Evolutionary conservation across 2,888 invertebrate species (phyloP), one percentile per base, ranked within the genome.

Genomic region (Cryptocheilus praepositus): DNA sequence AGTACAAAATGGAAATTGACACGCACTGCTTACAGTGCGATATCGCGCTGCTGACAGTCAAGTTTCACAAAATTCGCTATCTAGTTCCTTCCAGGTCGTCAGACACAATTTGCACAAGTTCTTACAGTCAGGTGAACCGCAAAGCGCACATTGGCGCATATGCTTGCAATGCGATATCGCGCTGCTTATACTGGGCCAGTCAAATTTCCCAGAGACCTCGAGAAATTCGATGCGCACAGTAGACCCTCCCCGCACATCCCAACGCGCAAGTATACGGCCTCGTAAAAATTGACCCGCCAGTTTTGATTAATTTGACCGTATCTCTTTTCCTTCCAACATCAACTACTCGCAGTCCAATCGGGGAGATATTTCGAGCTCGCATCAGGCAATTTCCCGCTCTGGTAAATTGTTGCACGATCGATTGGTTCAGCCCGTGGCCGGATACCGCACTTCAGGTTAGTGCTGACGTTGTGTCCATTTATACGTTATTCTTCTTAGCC

Each of bases 381-480:
- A 91, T 97, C 3, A 91, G 96, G 0, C 94, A 96, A 86, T 97
- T 97, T 89, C 97, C 97, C 0, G 96, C 96, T 0, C 89, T 97
- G 45, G 95, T 97, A 43, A 97, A 96, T 89, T 96, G 96, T 85
- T 97, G 96, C 87, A 96, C 97, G 2, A 96, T 97, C 77, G 96
- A 97, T 89, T 97, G 97, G 97, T 97, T 96, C 89, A 95, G 94
- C 89, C 93, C 94, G 62, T 97, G 96, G 96, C 96, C 96, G 0
- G 93, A 94, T 80, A 92, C 94, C 0, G 96, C 96, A 0, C 89
- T 97, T 25, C 93, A 95, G 90, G 96, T 96, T 80, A 74, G 73
- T 80, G 57, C 13, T 54, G 21, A 44, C n/a, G n/a, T 8, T 22
- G 28, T 4, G 4, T 16, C 49, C 7, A 36, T 11, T 36, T 36